These are phyloP conservation scores for Gephyroberyx darwinii DNA, from an alignment of 2,797 vertebrate genomes.

Conservation along the genomic window DNA sequence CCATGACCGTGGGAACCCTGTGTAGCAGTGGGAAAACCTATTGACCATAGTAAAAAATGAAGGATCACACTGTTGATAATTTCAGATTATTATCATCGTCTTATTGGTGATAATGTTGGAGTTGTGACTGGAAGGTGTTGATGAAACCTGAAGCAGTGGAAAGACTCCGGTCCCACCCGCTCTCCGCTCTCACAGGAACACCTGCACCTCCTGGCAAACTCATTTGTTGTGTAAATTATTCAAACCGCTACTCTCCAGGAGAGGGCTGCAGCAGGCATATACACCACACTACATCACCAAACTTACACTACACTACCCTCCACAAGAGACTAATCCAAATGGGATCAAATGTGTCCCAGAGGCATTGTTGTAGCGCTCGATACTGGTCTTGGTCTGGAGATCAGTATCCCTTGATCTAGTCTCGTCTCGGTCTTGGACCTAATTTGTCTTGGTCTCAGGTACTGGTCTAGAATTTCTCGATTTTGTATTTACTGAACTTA, in stretches of 20 bases:
- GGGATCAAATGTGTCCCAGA: background rate
- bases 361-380: too few relatives aligned
- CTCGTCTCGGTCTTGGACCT: too few relatives aligned
- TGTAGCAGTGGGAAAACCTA: too few relatives aligned
- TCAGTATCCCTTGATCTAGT: too few relatives aligned
- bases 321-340: background rate
- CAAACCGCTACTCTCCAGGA: constrained; percentile 46
- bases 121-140: constrained; percentile 34
- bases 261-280: constrained; percentile 33
- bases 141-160: constrained; percentile 62
- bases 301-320: constrained; percentile 6
- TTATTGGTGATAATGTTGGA: constrained; percentile 1
- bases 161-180: constrained; percentile 2
- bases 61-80: background rate
- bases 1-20: too few relatives aligned
- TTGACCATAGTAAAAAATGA: background rate
- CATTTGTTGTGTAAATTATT: constrained; percentile 76
- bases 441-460: too few relatives aligned
- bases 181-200: constrained; percentile 62
- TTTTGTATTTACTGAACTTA: too few relatives aligned
- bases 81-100: constrained; percentile 1
- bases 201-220: constrained; percentile 67
- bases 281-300: constrained; percentile 15
- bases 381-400: too few relatives aligned
- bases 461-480: too few relatives aligned